phyloP scores from a whole-genome alignment of 2,797 vertebrate genomes.

The Acanthopagrus latus region DNA sequence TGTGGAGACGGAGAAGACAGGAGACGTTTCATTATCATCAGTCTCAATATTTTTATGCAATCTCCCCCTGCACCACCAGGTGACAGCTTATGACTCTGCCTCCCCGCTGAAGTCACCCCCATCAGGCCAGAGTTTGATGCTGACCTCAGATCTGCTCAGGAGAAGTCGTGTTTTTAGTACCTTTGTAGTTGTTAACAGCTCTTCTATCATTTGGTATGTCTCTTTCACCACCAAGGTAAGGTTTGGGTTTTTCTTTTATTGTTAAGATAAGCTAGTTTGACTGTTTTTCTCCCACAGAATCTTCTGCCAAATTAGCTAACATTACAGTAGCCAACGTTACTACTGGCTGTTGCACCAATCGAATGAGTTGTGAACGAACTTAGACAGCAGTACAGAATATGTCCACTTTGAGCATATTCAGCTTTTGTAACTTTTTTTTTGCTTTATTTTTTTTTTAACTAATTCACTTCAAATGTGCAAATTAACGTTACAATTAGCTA shows the following conservation, averaged over 20 bases:
- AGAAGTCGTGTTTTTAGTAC: neutral
- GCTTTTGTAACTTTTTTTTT: too few species aligned
- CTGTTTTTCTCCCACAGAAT: neutral
- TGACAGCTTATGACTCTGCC: neutral
- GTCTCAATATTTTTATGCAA: too few species aligned
- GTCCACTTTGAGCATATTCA: too few species aligned
- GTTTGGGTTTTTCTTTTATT: too few species aligned
- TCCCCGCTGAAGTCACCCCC: neutral
- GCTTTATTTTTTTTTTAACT: too few species aligned
- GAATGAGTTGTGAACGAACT: too few species aligned
- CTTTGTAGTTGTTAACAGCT: neutral
- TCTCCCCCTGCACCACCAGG: too few species aligned
- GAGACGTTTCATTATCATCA: neutral
- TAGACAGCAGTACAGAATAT: too few species aligned
- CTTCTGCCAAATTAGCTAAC: too few species aligned
- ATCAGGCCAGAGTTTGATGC: too few species aligned
- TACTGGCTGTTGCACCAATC: neutral
- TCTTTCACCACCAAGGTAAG: neutral
- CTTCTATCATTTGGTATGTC: neutral
- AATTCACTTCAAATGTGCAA: neutral
- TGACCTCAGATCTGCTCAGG: neutral
- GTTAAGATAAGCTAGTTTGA: too few species aligned
- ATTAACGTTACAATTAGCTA: neutral
- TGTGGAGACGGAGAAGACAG: conserved; percentile 17
- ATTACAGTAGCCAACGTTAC: too few species aligned